Percentiles rank a stretch among this genome's conserved stretches.
These are phyloP conservation scores for Salminus brasiliensis DNA, from an alignment of 2,113 vertebrate genomes.

Conservation along the genomic window DNA sequence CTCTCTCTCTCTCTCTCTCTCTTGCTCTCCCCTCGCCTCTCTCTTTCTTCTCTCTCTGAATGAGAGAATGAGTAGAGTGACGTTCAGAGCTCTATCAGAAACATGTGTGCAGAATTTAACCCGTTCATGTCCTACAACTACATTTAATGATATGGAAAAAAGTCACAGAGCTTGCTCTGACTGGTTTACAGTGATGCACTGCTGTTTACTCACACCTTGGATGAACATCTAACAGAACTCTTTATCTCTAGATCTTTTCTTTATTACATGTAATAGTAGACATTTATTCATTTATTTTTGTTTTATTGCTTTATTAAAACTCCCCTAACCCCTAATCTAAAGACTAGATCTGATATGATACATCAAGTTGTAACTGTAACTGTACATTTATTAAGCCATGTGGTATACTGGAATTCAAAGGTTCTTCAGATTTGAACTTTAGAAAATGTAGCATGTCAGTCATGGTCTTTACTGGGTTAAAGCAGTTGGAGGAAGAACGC, in stretches of 20 bases:
- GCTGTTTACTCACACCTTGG: neutral
- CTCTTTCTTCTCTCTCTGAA: conserved; percentile 63
- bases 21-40: conserved; percentile 15
- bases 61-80: conserved; percentile 73
- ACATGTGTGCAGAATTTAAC: conserved; percentile 79
- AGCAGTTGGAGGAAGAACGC: neutral
- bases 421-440: too few relatives aligned
- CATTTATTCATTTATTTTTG: neutral
- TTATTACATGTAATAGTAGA: neutral
- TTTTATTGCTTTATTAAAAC: neutral
- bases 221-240: too few relatives aligned
- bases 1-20: conserved; percentile 18
- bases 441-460: neutral
- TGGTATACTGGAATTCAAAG: too few relatives aligned
- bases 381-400: too few relatives aligned
- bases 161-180: neutral
- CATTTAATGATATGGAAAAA: neutral
- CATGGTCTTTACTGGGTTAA: neutral
- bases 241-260: too few relatives aligned
- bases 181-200: too few relatives aligned
- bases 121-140: conserved; percentile 43
- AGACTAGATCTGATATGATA: too few relatives aligned
- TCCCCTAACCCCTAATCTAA: too few relatives aligned
- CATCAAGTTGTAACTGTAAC: too few relatives aligned
- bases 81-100: conserved; percentile 81